Percentiles rank a stretch among this genome's conserved stretches.
Conservation (phyloP, 1,140 invertebrate genomes). For the Sitobion miscanthi region DNA sequence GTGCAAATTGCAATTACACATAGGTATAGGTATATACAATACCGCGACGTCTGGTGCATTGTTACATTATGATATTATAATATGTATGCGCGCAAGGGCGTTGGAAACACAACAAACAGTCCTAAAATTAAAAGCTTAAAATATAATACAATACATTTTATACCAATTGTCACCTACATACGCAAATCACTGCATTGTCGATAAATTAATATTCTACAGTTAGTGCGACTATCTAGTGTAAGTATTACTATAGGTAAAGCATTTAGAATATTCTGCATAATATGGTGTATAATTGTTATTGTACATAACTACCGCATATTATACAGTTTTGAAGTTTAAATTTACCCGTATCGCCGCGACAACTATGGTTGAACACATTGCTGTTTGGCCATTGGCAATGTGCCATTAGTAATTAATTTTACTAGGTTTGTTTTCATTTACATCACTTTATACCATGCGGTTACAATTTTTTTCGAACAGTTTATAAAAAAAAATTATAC, state of each 20-base stretch:
- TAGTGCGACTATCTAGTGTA: too few relatives aligned
- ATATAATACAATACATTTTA: background rate
- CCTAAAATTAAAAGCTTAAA: background rate
- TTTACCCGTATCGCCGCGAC: background rate
- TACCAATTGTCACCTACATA: too few relatives aligned
- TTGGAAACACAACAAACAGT: background rate
- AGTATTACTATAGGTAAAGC: too few relatives aligned
- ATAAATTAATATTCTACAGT: too few relatives aligned
- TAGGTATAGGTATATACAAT: background rate
- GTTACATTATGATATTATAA: background rate
- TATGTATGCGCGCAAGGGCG: background rate
- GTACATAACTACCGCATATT: background rate
- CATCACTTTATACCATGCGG: background rate
- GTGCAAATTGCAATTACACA: background rate
- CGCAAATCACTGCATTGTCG: too few relatives aligned
- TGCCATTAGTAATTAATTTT: conserved; percentile 23
- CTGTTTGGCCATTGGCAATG: background rate
- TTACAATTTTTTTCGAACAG: background rate
- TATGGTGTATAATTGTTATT: background rate
- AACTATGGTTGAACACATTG: conserved; percentile 24
- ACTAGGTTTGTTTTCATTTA: background rate
- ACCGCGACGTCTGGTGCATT: background rate
- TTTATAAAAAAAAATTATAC: background rate
- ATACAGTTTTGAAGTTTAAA: background rate
- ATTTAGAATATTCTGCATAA: too few relatives aligned